Evolutionary conservation across 2,797 vertebrate species (phyloP), one percentile per base, ranked within the genome.

Genomic region (Parambassis ranga): DNA sequence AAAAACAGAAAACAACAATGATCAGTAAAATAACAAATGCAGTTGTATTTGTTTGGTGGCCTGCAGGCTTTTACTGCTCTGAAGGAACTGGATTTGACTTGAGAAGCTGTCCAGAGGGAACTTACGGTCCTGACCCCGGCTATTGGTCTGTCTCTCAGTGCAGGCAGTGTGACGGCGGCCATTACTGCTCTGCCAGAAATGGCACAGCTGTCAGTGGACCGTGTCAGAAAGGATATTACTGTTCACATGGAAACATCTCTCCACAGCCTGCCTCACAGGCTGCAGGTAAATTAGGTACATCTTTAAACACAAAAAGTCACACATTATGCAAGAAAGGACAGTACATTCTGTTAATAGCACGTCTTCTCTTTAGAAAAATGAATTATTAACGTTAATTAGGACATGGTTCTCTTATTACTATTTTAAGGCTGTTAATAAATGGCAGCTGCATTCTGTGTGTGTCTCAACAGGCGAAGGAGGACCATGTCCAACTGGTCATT

Each of bases 41-140:
- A 1, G 7, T 15, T 37, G 6, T 49, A n/a, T 51, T 52, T 65
- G n/a, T 53, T 59, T 35, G 77, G 28, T 73, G 65, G 18, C 46
- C 57, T 55, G 8, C 73, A 96, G 95, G 95, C 15, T 97, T 94
- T 90, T 95, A 93, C 80, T 97, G 95, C 62, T 93, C 91, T 1
- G 81, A 90, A 70, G 89, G 91, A 39, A 94, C 91, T 2, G 93
- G 93, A 2, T 79, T 89, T 62, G 75, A 91, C 73, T 87, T 92
- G 87, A 90, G 62, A 58, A 79, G 92, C n/a, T 96, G 95, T 67
- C 93, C 93, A 7, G 82, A 75, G 3, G 95, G 94, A 53, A 94
- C 93, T 7, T 96, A 95, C 1, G 86, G 90, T 44, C 82, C 92
- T 4, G 79, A 90, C 13, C 74, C 52, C 0, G 93, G 94, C 3